Evolutionary conservation across 2,797 vertebrate species (phyloP).

Genomic region (Cirrhinus molitorella): DNA sequence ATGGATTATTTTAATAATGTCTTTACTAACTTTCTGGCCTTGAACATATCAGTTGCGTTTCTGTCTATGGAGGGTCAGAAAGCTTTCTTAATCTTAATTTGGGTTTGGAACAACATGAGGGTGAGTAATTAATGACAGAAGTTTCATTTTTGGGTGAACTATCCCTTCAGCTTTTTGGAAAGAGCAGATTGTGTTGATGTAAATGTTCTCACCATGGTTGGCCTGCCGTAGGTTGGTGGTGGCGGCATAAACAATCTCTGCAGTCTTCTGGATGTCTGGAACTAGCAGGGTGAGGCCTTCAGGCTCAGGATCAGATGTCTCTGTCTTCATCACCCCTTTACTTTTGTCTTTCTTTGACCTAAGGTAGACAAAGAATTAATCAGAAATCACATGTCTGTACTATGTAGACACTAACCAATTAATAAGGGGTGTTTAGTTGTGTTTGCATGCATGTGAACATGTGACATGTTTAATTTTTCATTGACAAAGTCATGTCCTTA

Average conservation of each 20-base stretch:
- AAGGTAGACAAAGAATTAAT: constrained; percentile 19
- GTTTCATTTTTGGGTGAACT: too few relatives aligned
- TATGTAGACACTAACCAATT: too few relatives aligned
- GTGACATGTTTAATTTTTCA: background rate
- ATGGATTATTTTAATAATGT: too few relatives aligned
- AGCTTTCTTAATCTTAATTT: too few relatives aligned
- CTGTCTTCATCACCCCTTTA: constrained; percentile 92
- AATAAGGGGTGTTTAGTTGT: background rate
- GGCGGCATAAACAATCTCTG: constrained; percentile 93
- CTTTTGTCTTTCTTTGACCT: constrained; percentile 99
- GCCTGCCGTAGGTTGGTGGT: constrained; percentile 94
- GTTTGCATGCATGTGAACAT: background rate
- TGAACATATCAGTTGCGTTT: too few relatives aligned
- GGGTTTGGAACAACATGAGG: too few relatives aligned
- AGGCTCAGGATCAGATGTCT: constrained; percentile 92
- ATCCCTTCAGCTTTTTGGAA: background rate
- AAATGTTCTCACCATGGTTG: constrained; percentile 85
- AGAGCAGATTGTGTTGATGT: background rate
- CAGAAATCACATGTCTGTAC: constrained; percentile 14
- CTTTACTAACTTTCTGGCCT: too few relatives aligned
- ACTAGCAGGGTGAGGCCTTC: constrained; percentile 96
- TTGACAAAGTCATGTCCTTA: constrained; percentile 7
- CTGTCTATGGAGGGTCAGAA: too few relatives aligned
- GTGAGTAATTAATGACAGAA: too few relatives aligned
- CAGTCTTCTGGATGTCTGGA: constrained; percentile 98